Base-by-base conservation (phyloP, 2,113 vertebrate species). In the Butastur rufipennis region DNA sequence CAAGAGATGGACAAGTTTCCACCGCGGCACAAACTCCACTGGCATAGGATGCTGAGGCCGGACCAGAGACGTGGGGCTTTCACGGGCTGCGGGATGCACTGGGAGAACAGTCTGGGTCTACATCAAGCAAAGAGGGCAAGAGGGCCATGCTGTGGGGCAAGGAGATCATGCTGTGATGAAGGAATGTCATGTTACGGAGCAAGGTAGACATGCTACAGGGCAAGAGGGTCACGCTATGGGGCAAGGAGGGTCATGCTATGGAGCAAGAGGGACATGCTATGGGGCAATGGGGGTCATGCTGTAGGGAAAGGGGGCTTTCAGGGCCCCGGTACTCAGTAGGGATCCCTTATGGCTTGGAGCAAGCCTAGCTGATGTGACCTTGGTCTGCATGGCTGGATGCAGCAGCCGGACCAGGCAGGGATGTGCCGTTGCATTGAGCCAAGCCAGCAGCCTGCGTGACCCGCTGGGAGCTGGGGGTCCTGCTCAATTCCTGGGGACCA, bases 291-390 rank as follows among this genome's bases (percentile, higher is more conserved):
- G 26, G 34, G 17, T 79, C 36, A 6, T 42, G 63, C 23, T 42
- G 16, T 7, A 34, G 12, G 23, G 9, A 47, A 31, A 70, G 26
- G 17, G 11, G 20, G 3, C 15, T 91, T 80, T 55, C 7, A 36
- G 7, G 10, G 8, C 18, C 13, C 36, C 61, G 53, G 15, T 67
- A 18, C 13, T 83, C n/a, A 25, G 2, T 59, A 22, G 17, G 11
- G 29, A 27, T 6, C 11, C 0, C 0, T 62, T 12, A 53, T 2
- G 16, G 14, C 19, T 55, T 0, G 0, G 40, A 26, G 42, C n/a
- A 50, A 71, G 10, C 13, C 56, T 38, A 42, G 15, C 4, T 56
- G 48, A 9, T 38, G 32, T 29, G 43, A 55, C 13, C 32, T 87
- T 2, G 0, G 45, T 66, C 61, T 62, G 11, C 12, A 5, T 5